Conservation (phyloP, 2,888 invertebrate species). For the Tridacna crocea region DNA sequence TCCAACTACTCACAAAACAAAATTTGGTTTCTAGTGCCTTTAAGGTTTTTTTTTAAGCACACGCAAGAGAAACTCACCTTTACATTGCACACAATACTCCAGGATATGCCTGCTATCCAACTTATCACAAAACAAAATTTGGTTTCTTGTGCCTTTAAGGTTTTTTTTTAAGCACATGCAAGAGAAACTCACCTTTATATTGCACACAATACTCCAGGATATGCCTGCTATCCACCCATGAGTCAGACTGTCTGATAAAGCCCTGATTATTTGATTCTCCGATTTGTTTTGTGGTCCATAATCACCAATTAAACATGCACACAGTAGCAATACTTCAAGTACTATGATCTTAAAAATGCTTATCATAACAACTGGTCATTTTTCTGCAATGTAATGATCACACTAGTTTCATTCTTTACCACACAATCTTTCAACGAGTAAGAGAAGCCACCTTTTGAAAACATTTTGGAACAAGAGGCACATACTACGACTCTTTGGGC, state of each 20-base stretch:
- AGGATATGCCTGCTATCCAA: slow-evolving; percentile 66
- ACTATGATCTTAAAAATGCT: slow-evolving; percentile 14
- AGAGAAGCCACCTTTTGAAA: neutral
- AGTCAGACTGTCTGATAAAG: slow-evolving; percentile 63
- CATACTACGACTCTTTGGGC: neutral
- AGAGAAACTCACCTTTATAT: slow-evolving; percentile 33
- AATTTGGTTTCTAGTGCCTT: too few species aligned
- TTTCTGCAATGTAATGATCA: neutral
- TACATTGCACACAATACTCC: slow-evolving; percentile 65
- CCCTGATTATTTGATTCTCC: slow-evolving; percentile 40
- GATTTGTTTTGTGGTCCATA: slow-evolving; percentile 38
- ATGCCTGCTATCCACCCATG: slow-evolving; percentile 69
- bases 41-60: too few species aligned
- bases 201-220: slow-evolving; percentile 68
- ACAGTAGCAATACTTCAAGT: slow-evolving; percentile 44
- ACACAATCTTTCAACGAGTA: neutral
- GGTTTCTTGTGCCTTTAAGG: too few species aligned
- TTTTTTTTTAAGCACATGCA: too few species aligned
- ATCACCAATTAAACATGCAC: slow-evolving; percentile 56
- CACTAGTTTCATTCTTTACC: neutral
- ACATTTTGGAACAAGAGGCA: neutral
- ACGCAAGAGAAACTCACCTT: slow-evolving; percentile 21
- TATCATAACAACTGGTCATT: neutral
- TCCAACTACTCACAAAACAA: too few species aligned
- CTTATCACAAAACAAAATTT: too few species aligned